Conservation (phyloP, 92 coral and sea anemone genomes). For the Palythoa heliodiscus region DNA sequence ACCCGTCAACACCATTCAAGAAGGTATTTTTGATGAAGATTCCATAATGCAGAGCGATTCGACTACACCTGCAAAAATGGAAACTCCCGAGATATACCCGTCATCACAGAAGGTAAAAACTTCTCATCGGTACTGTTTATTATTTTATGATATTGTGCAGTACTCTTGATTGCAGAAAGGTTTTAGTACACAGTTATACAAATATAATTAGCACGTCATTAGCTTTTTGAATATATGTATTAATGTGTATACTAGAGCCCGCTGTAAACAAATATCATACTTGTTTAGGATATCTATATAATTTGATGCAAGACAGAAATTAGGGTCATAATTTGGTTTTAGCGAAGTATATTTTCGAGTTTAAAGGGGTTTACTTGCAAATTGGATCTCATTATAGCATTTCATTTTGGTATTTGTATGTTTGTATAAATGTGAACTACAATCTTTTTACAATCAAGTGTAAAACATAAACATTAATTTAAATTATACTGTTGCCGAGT, state of each 20-base stretch:
- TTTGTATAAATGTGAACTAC: constrained; percentile 3
- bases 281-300: not conserved
- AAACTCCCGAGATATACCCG: not conserved
- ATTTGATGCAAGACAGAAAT: not conserved
- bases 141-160: constrained; percentile 1
- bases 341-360: constrained; percentile 5
- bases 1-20: constrained; percentile 17
- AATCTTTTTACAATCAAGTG: constrained; percentile 3
- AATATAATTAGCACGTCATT: not conserved
- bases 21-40: constrained; percentile 8
- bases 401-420: constrained; percentile 2
- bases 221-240: too few relatives aligned
- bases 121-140: constrained; percentile 1
- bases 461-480: not conserved
- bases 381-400: constrained; percentile 11
- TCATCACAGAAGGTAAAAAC: not conserved
- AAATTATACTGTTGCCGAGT: not conserved
- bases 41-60: constrained; percentile 8
- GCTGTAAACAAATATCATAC: not conserved
- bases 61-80: constrained; percentile 8
- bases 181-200: constrained; percentile 9
- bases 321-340: constrained; percentile 3
- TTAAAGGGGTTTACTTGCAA: not conserved
- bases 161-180: constrained; percentile 13
- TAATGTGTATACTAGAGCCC: constrained; percentile 18